Base-by-base conservation (phyloP, 2,797 vertebrate species). In the Gephyroberyx darwinii region DNA sequence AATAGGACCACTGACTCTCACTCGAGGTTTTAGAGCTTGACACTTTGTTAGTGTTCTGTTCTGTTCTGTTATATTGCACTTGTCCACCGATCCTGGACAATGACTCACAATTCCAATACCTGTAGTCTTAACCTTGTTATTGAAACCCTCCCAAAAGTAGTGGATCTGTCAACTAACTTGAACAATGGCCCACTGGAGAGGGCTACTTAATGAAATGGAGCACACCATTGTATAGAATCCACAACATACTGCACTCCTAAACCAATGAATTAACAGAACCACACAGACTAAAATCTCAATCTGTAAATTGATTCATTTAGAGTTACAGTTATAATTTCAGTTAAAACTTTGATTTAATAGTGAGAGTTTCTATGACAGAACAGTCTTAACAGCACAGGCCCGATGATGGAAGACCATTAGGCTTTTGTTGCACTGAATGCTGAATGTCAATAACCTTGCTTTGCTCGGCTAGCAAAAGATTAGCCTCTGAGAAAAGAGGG, bases 371-470 rank as follows among this genome's bases (percentile, higher is more conserved):
- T 68, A 60, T 53, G 60, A 68, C 65, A 75, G 30, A 78, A 83
- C 30, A 31, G 13, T 5, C 2, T 16, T 41, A 41, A n/a, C 22
- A 67, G 3, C 39, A 41, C 39, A 41, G 39, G 66, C 53, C 47
- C 0, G 6, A 31, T 79, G 74, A 79, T 22, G 54, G 87, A 67
- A 82, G 81, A 77, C 65, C 79, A 59, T 70, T 61, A 85, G 80
- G 84, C 80, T 84, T 74, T 51, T 74, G 48, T 67, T 71, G 83
- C 81, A 83, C 20, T 83, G 63, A 78, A 87, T 74, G 62, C 73
- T 80, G 74, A 85, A 75, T 79, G 84, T 89, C 86, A 91, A 87
- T 84, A 84, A 86, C 73, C 73, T 83, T 59, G 52, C 48, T 84
- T 74, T 60, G 71, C 81, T 85, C 85, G 68, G 83, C 77, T 58